Evolutionary conservation across 2,113 vertebrate species (phyloP), one percentile per base, ranked within the genome.

Genomic region (Dicerorhinus sumatrensis): DNA sequence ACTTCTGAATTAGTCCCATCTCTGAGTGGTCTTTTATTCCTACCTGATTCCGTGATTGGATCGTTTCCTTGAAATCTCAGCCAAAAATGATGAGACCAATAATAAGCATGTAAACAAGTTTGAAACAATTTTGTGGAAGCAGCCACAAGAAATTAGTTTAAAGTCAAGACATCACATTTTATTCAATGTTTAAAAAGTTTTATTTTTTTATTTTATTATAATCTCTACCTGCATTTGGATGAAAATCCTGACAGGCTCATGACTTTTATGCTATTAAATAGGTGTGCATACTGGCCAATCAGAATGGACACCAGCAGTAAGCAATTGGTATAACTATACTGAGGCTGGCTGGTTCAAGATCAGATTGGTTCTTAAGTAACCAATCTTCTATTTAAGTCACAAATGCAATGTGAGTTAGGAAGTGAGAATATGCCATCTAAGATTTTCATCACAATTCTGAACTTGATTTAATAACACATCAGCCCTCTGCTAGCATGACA

Each of bases 1-100:
- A 84, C 60, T 95, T 86, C 60, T 96, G 87, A 96, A 95, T 95
- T 93, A 82, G 54, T 84, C 60, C 54, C n/a, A 10, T 92, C 48
- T 97, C 70, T 69, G 48, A 89, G 51, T 63, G 54, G 85, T 90
- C n/a, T 91, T 93, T 91, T 89, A 36, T 93, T 85, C 73, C 20
- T 91, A 62, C 65, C 72, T 90, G 42, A 93, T 77, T 89, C 84
- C 14, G 63, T 93, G 54, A 91, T 48, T 93, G 65, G 69, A 67
- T 69, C 88, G 14, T 60, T 56, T 89, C 51, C 73, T 96, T 92
- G 82, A 96, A 87, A 91, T 93, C 33, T 48, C 63, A 76, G 42
- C 29, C 60, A 29, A 87, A 95, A 75, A 84, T 79, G 85, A 67
- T 46, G 12, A 94, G 67, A 20, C 23, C 5, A 10, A 39, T 82